Percentiles rank a stretch among this genome's conserved stretches.
These are phyloP conservation scores for Pseudanteris insignis DNA, from an alignment of 2,888 invertebrate species.

Conservation along the genomic window DNA sequence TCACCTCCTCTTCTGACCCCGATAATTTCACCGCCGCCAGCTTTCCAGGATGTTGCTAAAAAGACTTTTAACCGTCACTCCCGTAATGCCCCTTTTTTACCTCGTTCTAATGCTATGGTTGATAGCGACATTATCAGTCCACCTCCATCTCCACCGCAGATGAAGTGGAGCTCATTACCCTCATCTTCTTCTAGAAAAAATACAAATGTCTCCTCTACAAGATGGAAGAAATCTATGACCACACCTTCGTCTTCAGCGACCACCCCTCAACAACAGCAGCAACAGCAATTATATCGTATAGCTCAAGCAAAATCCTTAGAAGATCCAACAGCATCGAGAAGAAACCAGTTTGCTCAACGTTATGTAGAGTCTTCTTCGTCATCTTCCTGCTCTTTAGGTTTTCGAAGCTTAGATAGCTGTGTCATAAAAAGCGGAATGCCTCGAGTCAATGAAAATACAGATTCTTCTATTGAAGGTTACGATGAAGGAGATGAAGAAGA, in stretches of 20 bases:
- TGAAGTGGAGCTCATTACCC: conserved; percentile 63
- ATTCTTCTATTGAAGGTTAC: conserved; percentile 70
- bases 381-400: conserved; percentile 72
- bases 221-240: conserved; percentile 52
- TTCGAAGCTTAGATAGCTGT: conserved; percentile 73
- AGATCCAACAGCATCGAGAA: conserved; percentile 68
- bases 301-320: conserved; percentile 70
- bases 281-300: conserved; percentile 59
- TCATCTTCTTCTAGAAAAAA: conserved; percentile 54
- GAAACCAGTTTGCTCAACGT: conserved; percentile 71
- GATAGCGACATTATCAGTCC: conserved; percentile 70
- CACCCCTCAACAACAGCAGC: conserved; percentile 42
- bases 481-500: conserved; percentile 69
- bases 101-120: conserved; percentile 69
- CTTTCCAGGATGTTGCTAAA: conserved; percentile 71
- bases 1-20: conserved; percentile 76
- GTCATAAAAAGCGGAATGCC: conserved; percentile 67
- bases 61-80: conserved; percentile 50
- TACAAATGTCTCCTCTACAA: conserved; percentile 51
- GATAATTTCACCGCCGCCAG: conserved; percentile 76
- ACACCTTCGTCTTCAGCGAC: conserved; percentile 36
- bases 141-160: conserved; percentile 65
- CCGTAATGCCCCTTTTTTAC: conserved; percentile 67
- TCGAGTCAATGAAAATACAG: conserved; percentile 68
- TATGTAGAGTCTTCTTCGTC: conserved; percentile 70